Evolutionary conservation across 2,113 vertebrate genomes (phyloP).

Genomic region (Tachuris rubrigastra): DNA sequence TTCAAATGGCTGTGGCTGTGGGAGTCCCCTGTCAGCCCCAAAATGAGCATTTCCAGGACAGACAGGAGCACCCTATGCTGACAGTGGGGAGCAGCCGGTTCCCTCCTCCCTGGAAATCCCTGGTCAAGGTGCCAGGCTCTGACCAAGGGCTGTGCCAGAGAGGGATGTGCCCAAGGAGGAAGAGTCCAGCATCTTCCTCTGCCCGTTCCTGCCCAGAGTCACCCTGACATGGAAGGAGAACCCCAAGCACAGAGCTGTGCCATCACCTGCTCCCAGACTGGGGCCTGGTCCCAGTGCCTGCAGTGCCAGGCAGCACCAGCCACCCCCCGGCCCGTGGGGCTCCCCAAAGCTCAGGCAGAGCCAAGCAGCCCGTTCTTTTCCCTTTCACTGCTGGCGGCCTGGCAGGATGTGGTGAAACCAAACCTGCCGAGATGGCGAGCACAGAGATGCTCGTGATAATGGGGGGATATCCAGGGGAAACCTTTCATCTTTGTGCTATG

Average conservation of each 20-base stretch:
- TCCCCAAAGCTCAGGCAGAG: not conserved
- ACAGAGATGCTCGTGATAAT: not conserved
- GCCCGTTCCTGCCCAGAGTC: not conserved
- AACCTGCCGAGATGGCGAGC: not conserved
- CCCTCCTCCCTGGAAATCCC: not conserved
- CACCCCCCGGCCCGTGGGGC: accelerated
- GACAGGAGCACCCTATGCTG: accelerated
- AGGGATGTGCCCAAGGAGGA: accelerated
- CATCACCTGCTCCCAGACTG: not conserved
- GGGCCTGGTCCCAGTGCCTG: accelerated
- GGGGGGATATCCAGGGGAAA: no score
- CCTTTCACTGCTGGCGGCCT: slow-evolving; percentile 34
- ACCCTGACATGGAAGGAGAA: not conserved
- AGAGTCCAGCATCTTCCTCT: not conserved
- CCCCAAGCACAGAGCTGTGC: not conserved
- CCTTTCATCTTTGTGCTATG: slow-evolving; percentile 15
- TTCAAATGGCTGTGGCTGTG: not conserved
- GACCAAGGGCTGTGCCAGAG: not conserved
- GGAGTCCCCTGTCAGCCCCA: not conserved
- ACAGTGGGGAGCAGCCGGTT: accelerated
- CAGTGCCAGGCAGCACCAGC: accelerated
- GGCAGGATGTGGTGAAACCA: slow-evolving; percentile 62
- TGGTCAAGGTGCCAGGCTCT: accelerated
- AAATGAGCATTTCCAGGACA: not conserved
- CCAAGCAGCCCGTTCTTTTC: not conserved